A percentile compares a stretch with the other conserved stretches of the same genome.
Conservation (phyloP, 2,113 vertebrate species). For the Mesoclemmys tuberculata region DNA sequence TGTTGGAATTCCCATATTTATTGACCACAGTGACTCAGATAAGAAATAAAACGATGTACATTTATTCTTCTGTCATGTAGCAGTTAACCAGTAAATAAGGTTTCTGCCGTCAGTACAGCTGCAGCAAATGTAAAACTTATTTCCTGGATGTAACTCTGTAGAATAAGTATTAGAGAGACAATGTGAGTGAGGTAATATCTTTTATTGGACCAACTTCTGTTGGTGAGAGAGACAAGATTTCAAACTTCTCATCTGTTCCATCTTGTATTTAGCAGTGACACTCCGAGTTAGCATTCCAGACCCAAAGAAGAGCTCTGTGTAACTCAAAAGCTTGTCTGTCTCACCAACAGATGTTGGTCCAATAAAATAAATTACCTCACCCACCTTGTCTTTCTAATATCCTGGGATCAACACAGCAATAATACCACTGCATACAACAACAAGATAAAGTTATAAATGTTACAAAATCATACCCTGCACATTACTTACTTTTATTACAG, state of each 20-base stretch:
- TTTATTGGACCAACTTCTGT: neutral
- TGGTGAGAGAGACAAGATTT: neutral
- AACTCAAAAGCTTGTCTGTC: no score
- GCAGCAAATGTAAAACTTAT: constrained; percentile 56
- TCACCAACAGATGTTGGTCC: no score
- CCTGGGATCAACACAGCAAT: no score
- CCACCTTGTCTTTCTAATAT: no score
- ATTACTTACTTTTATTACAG: neutral
- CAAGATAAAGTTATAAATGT: constrained; percentile 46
- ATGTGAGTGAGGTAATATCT: neutral
- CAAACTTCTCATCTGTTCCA: neutral
- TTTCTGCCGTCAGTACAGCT: constrained; percentile 47
- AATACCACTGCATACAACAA: neutral
- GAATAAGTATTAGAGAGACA: neutral
- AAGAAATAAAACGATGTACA: neutral
- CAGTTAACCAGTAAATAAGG: constrained; percentile 48
- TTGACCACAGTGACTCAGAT: neutral
- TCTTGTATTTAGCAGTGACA: neutral
- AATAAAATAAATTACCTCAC: no score
- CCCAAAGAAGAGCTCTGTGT: no score
- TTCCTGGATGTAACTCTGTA: constrained; percentile 39
- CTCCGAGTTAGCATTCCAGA: neutral
- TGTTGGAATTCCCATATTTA: constrained; percentile 22
- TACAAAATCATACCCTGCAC: constrained; percentile 20
- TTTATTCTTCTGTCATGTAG: neutral